These are phyloP conservation scores for Parasteatoda lunata DNA, from an alignment of 2,888 invertebrate genomes.

Conservation along the genomic window DNA sequence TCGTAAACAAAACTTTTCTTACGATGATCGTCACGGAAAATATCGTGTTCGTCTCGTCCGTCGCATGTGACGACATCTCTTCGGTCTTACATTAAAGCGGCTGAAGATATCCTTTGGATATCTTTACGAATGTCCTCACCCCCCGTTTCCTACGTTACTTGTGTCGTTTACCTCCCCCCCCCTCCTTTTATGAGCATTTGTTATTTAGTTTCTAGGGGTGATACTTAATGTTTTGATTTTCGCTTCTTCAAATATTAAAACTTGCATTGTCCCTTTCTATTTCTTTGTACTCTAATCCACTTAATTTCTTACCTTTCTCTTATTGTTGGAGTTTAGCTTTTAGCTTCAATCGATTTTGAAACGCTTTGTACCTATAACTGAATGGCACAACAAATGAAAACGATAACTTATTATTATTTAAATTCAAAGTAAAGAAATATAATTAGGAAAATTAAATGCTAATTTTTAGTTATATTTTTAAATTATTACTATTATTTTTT, in stretches of 20 bases:
- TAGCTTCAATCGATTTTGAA: too few relatives aligned
- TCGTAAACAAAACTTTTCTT: slow-evolving; percentile 3
- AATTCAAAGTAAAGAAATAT: too few relatives aligned
- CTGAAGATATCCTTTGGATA: not conserved
- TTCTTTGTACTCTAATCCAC: too few relatives aligned
- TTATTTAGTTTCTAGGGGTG: slow-evolving; percentile 2
- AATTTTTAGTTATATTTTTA: too few relatives aligned
- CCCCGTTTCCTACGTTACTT: not conserved
- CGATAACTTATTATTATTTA: too few relatives aligned
- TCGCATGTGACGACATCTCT: not conserved
- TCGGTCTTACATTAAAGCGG: not conserved
- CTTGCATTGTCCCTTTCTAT: not conserved
- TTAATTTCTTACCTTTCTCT: too few relatives aligned
- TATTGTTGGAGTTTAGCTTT: too few relatives aligned
- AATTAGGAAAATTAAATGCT: too few relatives aligned
- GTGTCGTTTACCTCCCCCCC: not conserved
- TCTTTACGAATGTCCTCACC: not conserved
- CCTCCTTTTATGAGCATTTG: not conserved
- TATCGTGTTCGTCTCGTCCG: not conserved
- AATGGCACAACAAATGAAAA: too few relatives aligned
- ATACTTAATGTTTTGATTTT: not conserved
- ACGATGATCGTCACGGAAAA: not conserved
- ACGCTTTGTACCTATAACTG: too few relatives aligned
- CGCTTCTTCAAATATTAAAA: not conserved
- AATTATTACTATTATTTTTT: too few relatives aligned